These are phyloP conservation scores for Cyprinodon variegatus DNA, from an alignment of 2,113 vertebrate genomes.

Conservation along the genomic window DNA sequence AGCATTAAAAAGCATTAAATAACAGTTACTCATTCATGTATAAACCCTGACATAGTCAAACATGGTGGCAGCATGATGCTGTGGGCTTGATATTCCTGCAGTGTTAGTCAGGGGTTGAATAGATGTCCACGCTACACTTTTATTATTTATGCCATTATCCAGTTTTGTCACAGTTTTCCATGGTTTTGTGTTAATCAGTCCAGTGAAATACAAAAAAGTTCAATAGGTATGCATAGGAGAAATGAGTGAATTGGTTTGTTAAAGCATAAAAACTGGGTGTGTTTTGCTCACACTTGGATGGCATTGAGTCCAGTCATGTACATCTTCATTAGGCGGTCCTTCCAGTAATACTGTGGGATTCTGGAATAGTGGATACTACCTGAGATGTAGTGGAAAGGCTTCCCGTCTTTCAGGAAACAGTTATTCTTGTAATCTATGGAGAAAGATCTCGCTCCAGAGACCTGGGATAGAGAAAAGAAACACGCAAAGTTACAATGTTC, in stretches of 20 bases:
- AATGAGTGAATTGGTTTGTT: not conserved
- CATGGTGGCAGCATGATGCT: not conserved
- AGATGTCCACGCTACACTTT: not conserved
- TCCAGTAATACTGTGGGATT: slow-evolving; percentile 88
- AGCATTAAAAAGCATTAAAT: too few relatives aligned
- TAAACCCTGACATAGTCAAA: not conserved
- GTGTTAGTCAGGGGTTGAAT: not conserved
- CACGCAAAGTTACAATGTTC: not conserved
- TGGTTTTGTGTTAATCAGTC: not conserved
- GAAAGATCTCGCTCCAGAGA: slow-evolving; percentile 78
- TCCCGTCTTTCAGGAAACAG: slow-evolving; percentile 88
- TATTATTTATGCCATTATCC: not conserved
- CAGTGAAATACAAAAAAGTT: not conserved
- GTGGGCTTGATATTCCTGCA: not conserved
- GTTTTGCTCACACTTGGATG: slow-evolving; percentile 87
- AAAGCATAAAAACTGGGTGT: not conserved
- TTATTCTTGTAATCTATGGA: slow-evolving; percentile 84
- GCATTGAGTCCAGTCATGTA: slow-evolving; percentile 90
- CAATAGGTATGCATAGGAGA: not conserved
- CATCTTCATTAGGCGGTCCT: slow-evolving; percentile 92
- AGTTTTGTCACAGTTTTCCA: not conserved
- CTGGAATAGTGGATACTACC: slow-evolving; percentile 95
- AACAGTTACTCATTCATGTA: too few relatives aligned
- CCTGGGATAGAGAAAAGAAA: slow-evolving; percentile 49
- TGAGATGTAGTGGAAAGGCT: slow-evolving; percentile 89